A percentile compares a stretch with the other conserved stretches of the same genome.
Conservation (phyloP, 2,797 vertebrate species). For the Syndactyla subalaris region DNA sequence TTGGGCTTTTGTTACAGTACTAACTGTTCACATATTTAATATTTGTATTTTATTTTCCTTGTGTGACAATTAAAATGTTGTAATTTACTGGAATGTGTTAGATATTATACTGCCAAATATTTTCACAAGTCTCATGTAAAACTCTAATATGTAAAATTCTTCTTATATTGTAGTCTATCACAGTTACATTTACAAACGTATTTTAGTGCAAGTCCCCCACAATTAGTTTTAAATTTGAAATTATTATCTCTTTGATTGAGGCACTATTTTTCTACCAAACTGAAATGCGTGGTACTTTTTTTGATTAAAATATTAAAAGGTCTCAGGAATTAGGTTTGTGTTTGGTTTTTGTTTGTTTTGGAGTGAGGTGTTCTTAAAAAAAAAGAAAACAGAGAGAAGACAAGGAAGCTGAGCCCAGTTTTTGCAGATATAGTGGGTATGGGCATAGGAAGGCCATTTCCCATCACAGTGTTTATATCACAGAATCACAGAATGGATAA, state of each 20-base stretch:
- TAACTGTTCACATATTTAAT: not conserved
- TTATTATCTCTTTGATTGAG: not conserved
- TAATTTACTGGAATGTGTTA: not conserved
- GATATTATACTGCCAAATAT: not conserved
- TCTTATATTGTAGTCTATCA: not conserved
- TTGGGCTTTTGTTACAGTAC: not conserved
- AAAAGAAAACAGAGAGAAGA: not conserved
- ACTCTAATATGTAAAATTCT: not conserved
- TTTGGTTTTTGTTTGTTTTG: not conserved
- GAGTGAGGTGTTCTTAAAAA: not conserved
- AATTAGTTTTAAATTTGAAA: not conserved
- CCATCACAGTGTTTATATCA: not conserved
- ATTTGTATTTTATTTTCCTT: not conserved
- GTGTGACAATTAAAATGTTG: not conserved
- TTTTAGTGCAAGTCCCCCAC: not conserved
- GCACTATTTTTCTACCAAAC: not conserved
- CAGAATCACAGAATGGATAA: not conserved
- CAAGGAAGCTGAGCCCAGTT: not conserved
- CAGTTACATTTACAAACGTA: not conserved
- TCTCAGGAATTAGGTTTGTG: not conserved
- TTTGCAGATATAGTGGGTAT: not conserved
- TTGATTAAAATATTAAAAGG: not conserved
- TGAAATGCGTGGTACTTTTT: not conserved
- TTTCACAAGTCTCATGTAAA: not conserved
- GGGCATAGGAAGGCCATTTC: not conserved